phyloP scores from a whole-genome alignment of 2,113 vertebrate species.

The Aspidoscelis tigris region DNA sequence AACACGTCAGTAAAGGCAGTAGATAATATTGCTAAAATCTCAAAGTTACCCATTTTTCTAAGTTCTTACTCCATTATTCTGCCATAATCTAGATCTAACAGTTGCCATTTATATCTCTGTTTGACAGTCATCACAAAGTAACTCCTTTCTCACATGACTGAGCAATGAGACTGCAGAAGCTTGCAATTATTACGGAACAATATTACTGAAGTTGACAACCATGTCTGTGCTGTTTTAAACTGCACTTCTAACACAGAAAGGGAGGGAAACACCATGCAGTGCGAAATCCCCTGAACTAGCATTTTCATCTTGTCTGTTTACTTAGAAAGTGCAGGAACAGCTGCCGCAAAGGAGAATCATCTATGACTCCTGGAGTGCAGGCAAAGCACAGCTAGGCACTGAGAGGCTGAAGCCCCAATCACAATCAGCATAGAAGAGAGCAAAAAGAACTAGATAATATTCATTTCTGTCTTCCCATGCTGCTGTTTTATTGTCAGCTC shows the following conservation, averaged over 20 bases:
- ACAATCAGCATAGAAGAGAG: no score
- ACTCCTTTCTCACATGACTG: background rate
- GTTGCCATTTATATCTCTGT: constrained; percentile 6
- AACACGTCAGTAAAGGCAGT: constrained; percentile 1
- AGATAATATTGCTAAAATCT: background rate
- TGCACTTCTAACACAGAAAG: background rate
- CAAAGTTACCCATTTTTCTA: background rate
- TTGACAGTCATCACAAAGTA: constrained; percentile 3
- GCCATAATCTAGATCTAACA: background rate
- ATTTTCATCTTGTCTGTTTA: no score
- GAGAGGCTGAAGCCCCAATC: no score
- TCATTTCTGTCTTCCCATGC: no score
- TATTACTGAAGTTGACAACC: background rate
- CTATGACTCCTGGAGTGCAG: no score
- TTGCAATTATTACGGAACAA: constrained; percentile 6
- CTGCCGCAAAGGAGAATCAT: no score
- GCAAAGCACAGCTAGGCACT: no score
- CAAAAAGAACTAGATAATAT: no score
- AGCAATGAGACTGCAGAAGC: background rate
- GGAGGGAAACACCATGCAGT: background rate
- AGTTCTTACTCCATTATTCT: background rate
- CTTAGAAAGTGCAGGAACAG: no score
- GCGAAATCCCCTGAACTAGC: no score
- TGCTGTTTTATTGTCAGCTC: no score
- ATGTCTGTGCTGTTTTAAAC: background rate